A percentile compares a stretch with the other conserved stretches of the same genome.
Conservation (phyloP, 2,888 invertebrate species). For the Nezara viridula region DNA sequence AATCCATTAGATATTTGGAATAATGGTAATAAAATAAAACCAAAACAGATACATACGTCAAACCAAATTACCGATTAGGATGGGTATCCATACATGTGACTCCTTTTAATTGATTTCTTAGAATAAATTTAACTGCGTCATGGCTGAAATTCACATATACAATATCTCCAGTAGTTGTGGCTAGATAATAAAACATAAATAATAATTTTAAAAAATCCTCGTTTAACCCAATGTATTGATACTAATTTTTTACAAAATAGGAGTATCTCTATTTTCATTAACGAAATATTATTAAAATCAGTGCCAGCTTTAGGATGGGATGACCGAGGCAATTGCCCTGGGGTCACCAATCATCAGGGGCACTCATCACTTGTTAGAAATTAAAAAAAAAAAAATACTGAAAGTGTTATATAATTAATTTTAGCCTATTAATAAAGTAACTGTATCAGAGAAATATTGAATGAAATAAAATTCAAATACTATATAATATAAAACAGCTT, state of each 20-base stretch:
- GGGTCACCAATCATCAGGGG: no score
- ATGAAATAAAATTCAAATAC: no score
- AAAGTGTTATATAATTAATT: no score
- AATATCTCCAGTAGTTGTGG: conserved; percentile 42
- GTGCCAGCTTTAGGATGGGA: no score
- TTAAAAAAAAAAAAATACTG: no score
- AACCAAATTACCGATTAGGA: conserved; percentile 46
- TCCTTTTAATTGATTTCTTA: conserved; percentile 6
- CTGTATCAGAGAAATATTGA: no score
- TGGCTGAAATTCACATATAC: conserved; percentile 47
- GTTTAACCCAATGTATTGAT: background rate
- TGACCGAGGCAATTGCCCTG: no score
- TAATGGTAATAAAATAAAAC: background rate
- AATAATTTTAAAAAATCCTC: background rate
- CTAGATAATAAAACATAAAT: conserved; percentile 10
- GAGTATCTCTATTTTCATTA: background rate
- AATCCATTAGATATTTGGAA: background rate
- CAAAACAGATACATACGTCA: background rate
- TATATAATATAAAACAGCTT: no score
- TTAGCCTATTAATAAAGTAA: no score
- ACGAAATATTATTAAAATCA: no score
- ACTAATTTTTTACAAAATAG: no score
- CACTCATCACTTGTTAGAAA: no score
- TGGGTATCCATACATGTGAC: conserved; percentile 47
- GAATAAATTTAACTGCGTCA: background rate